A percentile compares a stretch with the other conserved stretches of the same genome.
Conservation (phyloP, 2,888 invertebrate species). For the Helleia helle region DNA sequence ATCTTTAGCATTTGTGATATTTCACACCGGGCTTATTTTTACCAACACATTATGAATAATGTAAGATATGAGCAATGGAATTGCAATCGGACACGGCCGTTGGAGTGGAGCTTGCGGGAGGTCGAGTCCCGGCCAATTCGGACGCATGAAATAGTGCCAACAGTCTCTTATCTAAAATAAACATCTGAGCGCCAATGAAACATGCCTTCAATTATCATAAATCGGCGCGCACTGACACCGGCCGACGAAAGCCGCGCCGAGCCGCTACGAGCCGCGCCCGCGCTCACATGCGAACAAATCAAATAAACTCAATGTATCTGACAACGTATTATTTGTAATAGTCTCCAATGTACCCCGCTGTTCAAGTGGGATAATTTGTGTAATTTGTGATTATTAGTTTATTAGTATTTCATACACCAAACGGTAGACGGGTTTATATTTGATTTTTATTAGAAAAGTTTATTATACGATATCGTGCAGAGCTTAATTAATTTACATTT, state of each 20-base stretch:
- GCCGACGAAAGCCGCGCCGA: slow-evolving; percentile 55
- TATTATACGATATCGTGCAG: slow-evolving; percentile 1
- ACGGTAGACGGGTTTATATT: not conserved
- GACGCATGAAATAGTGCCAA: slow-evolving; percentile 68
- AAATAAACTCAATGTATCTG: slow-evolving; percentile 31
- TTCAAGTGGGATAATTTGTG: slow-evolving; percentile 12
- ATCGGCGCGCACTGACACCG: slow-evolving; percentile 62
- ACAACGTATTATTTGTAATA: slow-evolving; percentile 28
- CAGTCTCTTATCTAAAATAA: slow-evolving; percentile 69
- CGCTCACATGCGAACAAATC: slow-evolving; percentile 41
- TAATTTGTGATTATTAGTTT: slow-evolving; percentile 9
- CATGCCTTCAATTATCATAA: slow-evolving; percentile 74
- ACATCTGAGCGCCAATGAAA: slow-evolving; percentile 70
- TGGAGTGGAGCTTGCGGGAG: slow-evolving; percentile 48
- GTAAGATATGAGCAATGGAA: slow-evolving; percentile 47
- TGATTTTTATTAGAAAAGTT: not conserved
- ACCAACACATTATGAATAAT: too few species aligned
- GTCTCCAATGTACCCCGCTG: slow-evolving; percentile 18
- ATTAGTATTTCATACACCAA: not conserved
- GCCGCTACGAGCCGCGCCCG: slow-evolving; percentile 37
- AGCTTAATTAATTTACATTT: not conserved
- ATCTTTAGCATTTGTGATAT: too few species aligned
- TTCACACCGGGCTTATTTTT: too few species aligned
- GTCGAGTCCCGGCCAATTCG: slow-evolving; percentile 62
- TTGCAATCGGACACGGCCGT: slow-evolving; percentile 49